Evolutionary conservation across 2,797 vertebrate genomes (phyloP), one percentile per base, ranked within the genome.

Genomic region (Pantherophis alleghaniensis): DNA sequence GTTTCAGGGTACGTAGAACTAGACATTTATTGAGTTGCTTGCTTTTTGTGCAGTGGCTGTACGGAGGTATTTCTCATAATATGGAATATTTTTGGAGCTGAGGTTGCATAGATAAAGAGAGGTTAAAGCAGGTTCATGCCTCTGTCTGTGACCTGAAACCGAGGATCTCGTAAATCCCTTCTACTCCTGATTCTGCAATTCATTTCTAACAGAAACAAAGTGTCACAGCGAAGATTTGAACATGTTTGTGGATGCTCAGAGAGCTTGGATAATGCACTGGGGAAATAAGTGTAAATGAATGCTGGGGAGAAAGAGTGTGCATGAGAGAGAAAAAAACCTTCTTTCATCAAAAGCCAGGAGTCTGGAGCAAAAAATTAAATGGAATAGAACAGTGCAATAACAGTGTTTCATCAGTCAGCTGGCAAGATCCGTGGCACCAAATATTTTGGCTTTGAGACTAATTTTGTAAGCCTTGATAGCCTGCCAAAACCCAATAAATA

Each of bases 291-390:
- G 86, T 88, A 88, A 60, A 88, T 88, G 86, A 91, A 60, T 91
- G n/a, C 28, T 51, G 9, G 32, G 22, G 53, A 42, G 13, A n/a
- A 42, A 26, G 13, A 22, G 24, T 53, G 28, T 26, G 61, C 55
- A 66, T 37, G 42, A 59, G 5, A 5, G 12, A 12, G 5, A 83
- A 22, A 83, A 37, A 11, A 3, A 51, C 7, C 22, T 61, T 12
- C 42, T 91, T 63, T 42, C 63, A 93, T 51, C 63, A 61, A 83
- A 93, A 69, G 37, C 59, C 90, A 83, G 86, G n/a, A 87, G 32
- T 69, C 92, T 47, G 90, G 51, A 90, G 53, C 16, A 90, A 90
- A 93, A 74, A 14, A 57, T 88, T 88, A 93, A 83, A 91, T 79
- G 26, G 83, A 90, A 90, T 10, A 37, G 13, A 88, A 56, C 56